These are phyloP conservation scores for Eudasyphora cyanicolor DNA, from an alignment of 2,888 invertebrate genomes.

Conservation along the genomic window DNA sequence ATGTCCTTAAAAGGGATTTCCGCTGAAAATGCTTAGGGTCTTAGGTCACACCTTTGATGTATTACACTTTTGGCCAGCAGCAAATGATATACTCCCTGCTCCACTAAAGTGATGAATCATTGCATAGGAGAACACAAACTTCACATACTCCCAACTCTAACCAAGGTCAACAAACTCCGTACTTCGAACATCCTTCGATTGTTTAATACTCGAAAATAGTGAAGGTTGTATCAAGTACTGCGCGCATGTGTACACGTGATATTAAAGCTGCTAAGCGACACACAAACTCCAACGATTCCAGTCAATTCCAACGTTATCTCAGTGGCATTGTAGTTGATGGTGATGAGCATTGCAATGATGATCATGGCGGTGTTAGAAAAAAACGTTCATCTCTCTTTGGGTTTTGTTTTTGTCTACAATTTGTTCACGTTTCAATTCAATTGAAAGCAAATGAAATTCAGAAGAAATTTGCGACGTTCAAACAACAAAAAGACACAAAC, in stretches of 20 bases:
- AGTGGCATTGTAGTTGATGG: constrained; percentile 36
- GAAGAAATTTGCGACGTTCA: constrained; percentile 40
- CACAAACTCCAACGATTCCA: no score
- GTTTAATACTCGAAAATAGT: not conserved
- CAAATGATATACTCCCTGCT: no score
- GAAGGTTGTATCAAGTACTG: constrained; percentile 10
- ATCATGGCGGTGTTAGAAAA: not conserved
- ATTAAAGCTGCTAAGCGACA: not conserved
- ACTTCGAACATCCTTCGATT: not conserved
- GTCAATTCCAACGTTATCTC: not conserved
- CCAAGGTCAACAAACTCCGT: no score
- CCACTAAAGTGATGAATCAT: no score
- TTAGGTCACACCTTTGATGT: no score
- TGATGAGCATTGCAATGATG: not conserved
- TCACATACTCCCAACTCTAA: no score
- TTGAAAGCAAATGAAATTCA: constrained; percentile 41
- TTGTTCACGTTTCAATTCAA: constrained; percentile 30
- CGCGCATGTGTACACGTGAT: not conserved
- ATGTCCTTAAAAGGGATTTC: no score
- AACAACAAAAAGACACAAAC: constrained; percentile 31
- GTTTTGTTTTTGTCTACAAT: not conserved
- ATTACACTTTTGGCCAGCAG: no score
- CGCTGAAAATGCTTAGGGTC: no score
- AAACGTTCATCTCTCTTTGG: not conserved
- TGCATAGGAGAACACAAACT: no score